phyloP scores from a whole-genome alignment of 2,888 invertebrate genomes.

The Drosophila greeni region DNA sequence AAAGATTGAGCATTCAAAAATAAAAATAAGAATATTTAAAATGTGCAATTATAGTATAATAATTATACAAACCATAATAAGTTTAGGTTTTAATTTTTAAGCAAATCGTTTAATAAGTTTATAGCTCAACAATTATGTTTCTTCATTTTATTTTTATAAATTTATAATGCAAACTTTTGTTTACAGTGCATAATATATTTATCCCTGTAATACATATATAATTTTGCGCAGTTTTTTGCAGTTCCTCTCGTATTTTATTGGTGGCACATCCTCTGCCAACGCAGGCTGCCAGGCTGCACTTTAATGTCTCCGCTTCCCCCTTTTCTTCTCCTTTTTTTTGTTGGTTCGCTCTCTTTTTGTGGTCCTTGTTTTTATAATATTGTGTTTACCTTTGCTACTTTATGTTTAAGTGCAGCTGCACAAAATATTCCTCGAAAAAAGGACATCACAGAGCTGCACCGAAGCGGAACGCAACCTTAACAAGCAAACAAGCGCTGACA shows the following conservation, averaged over 20 bases:
- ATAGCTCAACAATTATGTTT: neutral
- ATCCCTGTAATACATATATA: slow-evolving; percentile 64
- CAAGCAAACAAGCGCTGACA: slow-evolving; percentile 65
- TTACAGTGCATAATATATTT: slow-evolving; percentile 50
- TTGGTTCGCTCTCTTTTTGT: slow-evolving; percentile 23
- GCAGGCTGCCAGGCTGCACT: slow-evolving; percentile 38
- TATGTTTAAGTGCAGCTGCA: slow-evolving; percentile 69
- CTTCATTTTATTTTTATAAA: too few species aligned
- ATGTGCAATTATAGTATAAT: too few species aligned
- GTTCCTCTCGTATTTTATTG: slow-evolving; percentile 56
- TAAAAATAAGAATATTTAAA: too few species aligned
- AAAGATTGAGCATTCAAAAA: neutral
- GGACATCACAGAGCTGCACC: neutral
- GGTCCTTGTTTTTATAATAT: slow-evolving; percentile 61
- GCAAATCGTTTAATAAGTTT: neutral
- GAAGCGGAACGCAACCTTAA: slow-evolving; percentile 40
- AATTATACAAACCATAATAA: too few species aligned
- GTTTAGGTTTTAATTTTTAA: neutral
- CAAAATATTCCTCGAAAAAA: slow-evolving; percentile 49
- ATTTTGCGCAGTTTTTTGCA: slow-evolving; percentile 52
- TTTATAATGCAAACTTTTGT: neutral
- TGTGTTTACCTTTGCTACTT: slow-evolving; percentile 70
- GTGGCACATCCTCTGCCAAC: slow-evolving; percentile 25
- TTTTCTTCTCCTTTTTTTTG: neutral
- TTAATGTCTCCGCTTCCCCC: slow-evolving; percentile 29